Conservation (phyloP, 2,113 vertebrate genomes). For the Aramus guarauna region DNA sequence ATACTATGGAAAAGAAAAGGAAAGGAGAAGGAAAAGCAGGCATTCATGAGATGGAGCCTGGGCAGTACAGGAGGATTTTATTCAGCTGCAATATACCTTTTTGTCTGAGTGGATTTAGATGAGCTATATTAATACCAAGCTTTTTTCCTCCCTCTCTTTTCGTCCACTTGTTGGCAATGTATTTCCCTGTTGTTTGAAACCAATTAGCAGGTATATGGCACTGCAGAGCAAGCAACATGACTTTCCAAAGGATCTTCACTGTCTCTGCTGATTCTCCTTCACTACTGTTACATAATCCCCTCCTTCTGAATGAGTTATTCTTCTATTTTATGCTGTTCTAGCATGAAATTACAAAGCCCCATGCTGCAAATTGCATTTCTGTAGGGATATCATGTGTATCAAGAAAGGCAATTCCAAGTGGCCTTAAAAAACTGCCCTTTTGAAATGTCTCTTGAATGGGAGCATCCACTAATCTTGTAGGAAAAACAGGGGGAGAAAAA, state of each 20-base stretch:
- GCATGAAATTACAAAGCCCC: slow-evolving; percentile 69
- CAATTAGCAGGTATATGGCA: background rate
- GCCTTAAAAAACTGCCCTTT: slow-evolving; percentile 8
- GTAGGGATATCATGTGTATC: slow-evolving; percentile 42
- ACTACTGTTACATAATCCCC: slow-evolving; percentile 23
- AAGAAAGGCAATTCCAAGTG: slow-evolving; percentile 28
- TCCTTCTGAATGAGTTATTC: slow-evolving; percentile 59
- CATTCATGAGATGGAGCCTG: background rate
- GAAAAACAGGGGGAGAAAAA: background rate
- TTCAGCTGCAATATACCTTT: background rate
- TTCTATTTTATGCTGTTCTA: slow-evolving; percentile 69
- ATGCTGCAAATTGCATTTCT: slow-evolving; percentile 60
- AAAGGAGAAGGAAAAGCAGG: background rate
- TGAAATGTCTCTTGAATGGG: background rate
- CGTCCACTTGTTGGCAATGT: background rate
- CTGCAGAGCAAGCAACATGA: background rate
- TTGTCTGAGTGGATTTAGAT: slow-evolving; percentile 3
- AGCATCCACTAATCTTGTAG: background rate
- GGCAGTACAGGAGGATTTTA: background rate
- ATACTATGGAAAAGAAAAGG: background rate
- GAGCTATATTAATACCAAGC: background rate
- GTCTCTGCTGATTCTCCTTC: slow-evolving; percentile 32
- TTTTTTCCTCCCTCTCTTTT: background rate
- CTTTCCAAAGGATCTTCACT: slow-evolving; percentile 26
- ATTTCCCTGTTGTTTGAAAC: slow-evolving; percentile 4